phyloP scores from a whole-genome alignment of 2,888 invertebrate species.

The Pandemis cinnamomeana region DNA sequence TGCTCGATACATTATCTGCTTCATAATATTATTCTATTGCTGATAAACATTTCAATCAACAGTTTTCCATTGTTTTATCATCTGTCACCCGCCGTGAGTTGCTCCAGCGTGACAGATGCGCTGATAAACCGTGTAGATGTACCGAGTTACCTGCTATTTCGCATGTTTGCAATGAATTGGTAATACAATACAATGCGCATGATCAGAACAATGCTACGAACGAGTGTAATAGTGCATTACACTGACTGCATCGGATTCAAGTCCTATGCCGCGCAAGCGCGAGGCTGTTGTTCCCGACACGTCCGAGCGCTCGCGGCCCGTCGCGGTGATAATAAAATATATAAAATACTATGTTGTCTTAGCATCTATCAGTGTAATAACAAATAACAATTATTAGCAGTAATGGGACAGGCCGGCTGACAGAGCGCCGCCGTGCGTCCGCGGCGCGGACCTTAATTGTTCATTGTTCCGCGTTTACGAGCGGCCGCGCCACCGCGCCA shows the following conservation, averaged over 20 bases:
- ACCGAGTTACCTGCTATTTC: not conserved
- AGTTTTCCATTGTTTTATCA: slow-evolving; percentile 9
- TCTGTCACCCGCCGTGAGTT: not conserved
- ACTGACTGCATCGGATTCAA: too few species aligned
- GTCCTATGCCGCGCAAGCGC: not conserved
- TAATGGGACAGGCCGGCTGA: not conserved
- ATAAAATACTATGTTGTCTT: not conserved
- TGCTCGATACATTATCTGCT: not conserved
- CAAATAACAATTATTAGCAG: not conserved
- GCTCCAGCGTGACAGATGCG: not conserved
- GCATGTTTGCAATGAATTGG: not conserved
- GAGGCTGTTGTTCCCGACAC: not conserved
- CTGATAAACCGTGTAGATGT: not conserved
- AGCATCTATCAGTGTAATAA: not conserved
- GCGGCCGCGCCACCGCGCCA: not conserved
- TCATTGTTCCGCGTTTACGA: slow-evolving; percentile 5
- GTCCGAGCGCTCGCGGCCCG: not conserved
- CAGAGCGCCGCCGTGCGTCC: not conserved
- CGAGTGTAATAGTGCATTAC: not conserved
- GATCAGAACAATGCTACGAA: not conserved
- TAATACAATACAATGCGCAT: not conserved
- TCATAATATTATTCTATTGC: not conserved
- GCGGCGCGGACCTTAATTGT: not conserved
- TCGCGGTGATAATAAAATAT: not conserved
- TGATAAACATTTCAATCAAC: slow-evolving; percentile 11